Conservation (phyloP, 2,888 invertebrate genomes). For the Pachymerium ferrugineum region DNA sequence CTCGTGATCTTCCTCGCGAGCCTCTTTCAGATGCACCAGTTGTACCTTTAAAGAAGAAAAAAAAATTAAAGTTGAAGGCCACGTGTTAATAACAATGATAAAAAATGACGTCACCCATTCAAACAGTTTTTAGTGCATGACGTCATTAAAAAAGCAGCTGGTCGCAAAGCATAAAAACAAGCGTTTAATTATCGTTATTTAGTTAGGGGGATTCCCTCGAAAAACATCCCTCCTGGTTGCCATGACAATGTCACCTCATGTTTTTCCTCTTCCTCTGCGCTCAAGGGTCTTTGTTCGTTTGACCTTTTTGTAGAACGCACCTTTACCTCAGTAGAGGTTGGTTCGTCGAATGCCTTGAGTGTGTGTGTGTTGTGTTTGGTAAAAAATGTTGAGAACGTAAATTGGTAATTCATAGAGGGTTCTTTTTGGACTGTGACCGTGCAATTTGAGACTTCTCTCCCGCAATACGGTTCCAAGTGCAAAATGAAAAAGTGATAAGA, state of each 20-base stretch:
- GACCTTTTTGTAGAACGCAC: too few relatives aligned
- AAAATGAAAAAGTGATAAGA: not conserved
- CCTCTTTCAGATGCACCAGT: slow-evolving; percentile 1
- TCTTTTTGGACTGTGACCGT: not conserved
- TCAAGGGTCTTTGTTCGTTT: too few relatives aligned
- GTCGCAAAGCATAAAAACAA: too few relatives aligned
- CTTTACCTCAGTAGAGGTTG: too few relatives aligned
- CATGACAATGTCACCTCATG: not conserved
- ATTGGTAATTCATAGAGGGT: not conserved
- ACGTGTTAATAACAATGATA: not conserved
- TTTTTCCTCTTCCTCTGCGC: not conserved
- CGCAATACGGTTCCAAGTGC: not conserved
- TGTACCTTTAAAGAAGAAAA: not conserved
- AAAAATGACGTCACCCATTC: not conserved
- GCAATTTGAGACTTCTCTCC: not conserved
- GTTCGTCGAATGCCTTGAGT: too few relatives aligned
- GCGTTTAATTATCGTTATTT: too few relatives aligned
- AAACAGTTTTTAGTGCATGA: not conserved
- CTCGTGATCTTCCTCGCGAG: slow-evolving; percentile 3
- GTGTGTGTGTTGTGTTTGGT: too few relatives aligned
- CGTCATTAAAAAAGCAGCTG: too few relatives aligned
- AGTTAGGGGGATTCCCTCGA: too few relatives aligned
- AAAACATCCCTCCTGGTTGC: not conserved
- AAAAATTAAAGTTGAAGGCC: not conserved
- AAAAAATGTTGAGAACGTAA: too few relatives aligned